Evolutionary conservation across 2,888 invertebrate genomes (phyloP).

Genomic region (Ischnura elegans): DNA sequence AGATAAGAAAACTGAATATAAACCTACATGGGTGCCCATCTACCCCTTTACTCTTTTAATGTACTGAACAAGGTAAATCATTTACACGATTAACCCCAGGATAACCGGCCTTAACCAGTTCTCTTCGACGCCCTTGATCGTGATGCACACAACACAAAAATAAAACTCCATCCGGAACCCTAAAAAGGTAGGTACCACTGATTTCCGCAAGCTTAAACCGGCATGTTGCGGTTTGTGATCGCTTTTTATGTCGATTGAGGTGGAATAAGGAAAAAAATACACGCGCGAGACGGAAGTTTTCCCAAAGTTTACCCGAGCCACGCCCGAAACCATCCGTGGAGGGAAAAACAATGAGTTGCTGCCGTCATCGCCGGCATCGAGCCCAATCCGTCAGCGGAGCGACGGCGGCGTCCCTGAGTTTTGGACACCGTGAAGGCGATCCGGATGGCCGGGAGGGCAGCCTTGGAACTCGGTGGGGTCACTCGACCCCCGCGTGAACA

Average conservation of each 20-base stretch:
- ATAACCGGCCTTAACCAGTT: too few species aligned
- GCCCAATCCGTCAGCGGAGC: neutral
- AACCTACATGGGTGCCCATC: too few species aligned
- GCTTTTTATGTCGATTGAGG: neutral
- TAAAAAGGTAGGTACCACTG: too few species aligned
- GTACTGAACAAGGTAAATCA: too few species aligned
- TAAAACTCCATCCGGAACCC: too few species aligned
- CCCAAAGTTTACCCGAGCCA: neutral
- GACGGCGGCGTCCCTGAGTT: constrained; percentile 3
- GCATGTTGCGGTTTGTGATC: too few species aligned
- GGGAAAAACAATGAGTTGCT: neutral
- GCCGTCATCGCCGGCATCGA: neutral
- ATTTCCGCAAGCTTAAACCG: too few species aligned
- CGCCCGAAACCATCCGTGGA: neutral
- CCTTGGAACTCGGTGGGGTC: constrained; percentile 16
- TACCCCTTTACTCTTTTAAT: too few species aligned
- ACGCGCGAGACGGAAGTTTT: neutral
- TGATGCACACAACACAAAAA: too few species aligned
- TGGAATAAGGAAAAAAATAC: neutral
- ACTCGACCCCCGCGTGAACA: neutral
- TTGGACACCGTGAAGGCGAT: constrained; percentile 36
- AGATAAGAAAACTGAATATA: too few species aligned
- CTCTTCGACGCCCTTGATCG: too few species aligned
- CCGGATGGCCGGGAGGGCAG: neutral
- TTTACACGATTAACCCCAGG: too few species aligned